Conservation (phyloP, 2,888 invertebrate genomes). For the Plagodis pulveraria region DNA sequence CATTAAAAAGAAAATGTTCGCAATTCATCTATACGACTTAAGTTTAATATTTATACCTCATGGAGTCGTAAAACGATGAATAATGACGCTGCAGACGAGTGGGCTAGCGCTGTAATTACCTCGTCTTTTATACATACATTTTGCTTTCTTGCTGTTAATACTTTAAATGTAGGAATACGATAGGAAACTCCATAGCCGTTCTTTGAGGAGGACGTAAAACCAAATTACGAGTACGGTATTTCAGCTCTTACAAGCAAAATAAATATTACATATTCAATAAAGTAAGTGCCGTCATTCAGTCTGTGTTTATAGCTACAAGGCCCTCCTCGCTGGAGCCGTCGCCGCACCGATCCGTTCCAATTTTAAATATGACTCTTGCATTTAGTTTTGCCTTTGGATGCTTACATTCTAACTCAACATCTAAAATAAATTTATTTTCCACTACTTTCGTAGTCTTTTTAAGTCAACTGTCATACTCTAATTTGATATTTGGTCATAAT, state of each 20-base stretch:
- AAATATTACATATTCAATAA: constrained; percentile 59
- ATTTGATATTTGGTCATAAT: no score
- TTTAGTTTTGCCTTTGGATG: constrained; percentile 11
- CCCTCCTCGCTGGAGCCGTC: constrained; percentile 32
- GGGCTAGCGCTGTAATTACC: constrained; percentile 83
- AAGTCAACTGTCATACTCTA: no score
- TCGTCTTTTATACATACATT: constrained; percentile 74
- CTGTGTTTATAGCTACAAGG: constrained; percentile 40
- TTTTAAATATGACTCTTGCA: constrained; percentile 19
- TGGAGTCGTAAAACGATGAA: constrained; percentile 84
- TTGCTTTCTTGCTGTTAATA: constrained; percentile 79
- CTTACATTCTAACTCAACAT: no score
- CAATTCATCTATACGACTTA: constrained; percentile 82
- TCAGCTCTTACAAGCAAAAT: constrained; percentile 49
- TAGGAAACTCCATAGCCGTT: constrained; percentile 63
- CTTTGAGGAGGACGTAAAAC: constrained; percentile 64
- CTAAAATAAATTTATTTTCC: no score
- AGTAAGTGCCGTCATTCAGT: constrained; percentile 44
- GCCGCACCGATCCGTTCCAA: constrained; percentile 19
- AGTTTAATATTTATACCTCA: constrained; percentile 84
- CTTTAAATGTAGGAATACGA: constrained; percentile 71
- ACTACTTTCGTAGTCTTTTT: no score
- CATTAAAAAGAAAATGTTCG: constrained; percentile 85
- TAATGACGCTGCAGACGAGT: constrained; percentile 82
- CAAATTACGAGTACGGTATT: constrained; percentile 62